These are phyloP conservation scores for Nemotelus nigrinus DNA, from an alignment of 2,888 invertebrate genomes.

Conservation along the genomic window DNA sequence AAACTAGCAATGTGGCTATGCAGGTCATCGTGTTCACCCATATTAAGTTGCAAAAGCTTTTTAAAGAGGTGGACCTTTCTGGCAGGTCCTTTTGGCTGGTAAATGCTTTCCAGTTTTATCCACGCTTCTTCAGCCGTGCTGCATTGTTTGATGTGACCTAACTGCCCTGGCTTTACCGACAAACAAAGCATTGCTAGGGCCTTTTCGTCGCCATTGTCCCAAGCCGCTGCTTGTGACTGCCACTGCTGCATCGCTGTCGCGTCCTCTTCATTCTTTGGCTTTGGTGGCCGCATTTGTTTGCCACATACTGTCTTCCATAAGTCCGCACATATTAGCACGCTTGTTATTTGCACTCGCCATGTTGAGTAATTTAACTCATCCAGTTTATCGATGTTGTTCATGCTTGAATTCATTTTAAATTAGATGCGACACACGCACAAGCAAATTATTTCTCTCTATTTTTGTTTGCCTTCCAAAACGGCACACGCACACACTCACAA, in stretches of 20 bases:
- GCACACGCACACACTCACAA: too few relatives aligned
- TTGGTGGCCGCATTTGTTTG: background rate
- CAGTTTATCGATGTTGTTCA: background rate
- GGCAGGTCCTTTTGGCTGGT: background rate
- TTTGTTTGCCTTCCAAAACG: too few relatives aligned
- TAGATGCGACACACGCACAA: too few relatives aligned
- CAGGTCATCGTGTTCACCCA: background rate
- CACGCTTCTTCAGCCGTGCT: background rate
- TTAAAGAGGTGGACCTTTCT: background rate
- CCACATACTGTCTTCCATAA: background rate
- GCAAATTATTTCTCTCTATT: too few relatives aligned
- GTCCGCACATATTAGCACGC: background rate
- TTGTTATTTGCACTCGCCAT: background rate
- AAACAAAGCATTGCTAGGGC: slow-evolving; percentile 3
- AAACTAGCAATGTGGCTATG: background rate
- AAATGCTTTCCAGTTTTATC: slow-evolving; percentile 12
- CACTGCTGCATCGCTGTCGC: too few relatives aligned
- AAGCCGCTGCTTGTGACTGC: too few relatives aligned
- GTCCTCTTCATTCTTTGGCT: background rate
- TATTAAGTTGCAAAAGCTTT: background rate
- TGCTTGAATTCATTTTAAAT: too few relatives aligned
- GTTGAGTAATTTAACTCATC: background rate
- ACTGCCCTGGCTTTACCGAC: background rate
- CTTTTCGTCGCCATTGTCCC: too few relatives aligned
- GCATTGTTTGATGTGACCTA: background rate